Evolutionary conservation across 2,888 invertebrate species (phyloP).

Genomic region (Nesidiocoris tenuis): DNA sequence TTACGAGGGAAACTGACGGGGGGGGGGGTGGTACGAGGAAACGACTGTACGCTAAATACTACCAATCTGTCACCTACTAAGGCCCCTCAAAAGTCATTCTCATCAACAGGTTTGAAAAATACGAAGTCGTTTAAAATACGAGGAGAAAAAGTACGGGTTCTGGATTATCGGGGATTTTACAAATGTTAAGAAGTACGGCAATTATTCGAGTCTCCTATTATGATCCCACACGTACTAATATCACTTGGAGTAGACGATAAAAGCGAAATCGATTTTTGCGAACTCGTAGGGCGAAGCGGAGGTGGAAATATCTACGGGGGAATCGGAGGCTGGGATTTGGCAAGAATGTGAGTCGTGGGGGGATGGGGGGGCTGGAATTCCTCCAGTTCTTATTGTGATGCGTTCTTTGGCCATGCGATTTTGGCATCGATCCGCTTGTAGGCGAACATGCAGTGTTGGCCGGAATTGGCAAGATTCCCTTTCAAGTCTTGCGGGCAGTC

Average conservation of each 20-base stretch:
- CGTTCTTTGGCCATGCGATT: conserved; percentile 86
- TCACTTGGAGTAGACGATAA: not conserved
- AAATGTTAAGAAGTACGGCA: not conserved
- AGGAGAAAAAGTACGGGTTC: too few relatives aligned
- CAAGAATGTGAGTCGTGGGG: too few relatives aligned
- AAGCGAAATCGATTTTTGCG: not conserved
- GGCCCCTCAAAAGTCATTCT: conserved; percentile 26
- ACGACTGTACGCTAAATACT: conserved; percentile 11
- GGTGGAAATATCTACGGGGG: not conserved
- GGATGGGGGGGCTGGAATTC: not conserved
- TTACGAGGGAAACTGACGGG: too few relatives aligned
- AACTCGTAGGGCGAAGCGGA: not conserved
- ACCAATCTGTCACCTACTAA: conserved; percentile 37
- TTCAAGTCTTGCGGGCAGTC: conserved; percentile 90
- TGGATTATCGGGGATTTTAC: too few relatives aligned
- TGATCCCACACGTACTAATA: not conserved
- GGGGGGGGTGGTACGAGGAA: conserved; percentile 16
- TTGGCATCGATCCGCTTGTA: conserved; percentile 95
- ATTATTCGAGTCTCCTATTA: not conserved
- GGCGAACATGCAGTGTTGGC: conserved; percentile 86
- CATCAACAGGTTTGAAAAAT: too few relatives aligned
- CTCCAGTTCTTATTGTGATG: conserved; percentile 44
- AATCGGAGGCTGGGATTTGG: too few relatives aligned
- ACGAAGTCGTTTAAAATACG: too few relatives aligned
- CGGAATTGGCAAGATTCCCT: conserved; percentile 59